phyloP scores from a whole-genome alignment of 2,888 invertebrate species.

The Drosophila meridionalis region DNA sequence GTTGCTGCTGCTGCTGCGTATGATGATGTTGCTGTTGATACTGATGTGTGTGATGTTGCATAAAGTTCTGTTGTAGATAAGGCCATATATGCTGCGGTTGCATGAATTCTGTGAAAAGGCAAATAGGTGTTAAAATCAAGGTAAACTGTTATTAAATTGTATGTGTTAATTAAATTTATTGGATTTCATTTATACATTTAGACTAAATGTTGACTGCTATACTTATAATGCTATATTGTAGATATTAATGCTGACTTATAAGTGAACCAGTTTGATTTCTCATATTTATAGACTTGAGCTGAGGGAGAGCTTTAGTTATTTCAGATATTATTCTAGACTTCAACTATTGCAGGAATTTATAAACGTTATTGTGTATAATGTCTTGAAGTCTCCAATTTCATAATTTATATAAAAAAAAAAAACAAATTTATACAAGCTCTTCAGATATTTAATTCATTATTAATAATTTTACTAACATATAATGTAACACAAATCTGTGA shows the following conservation, averaged over 20 bases:
- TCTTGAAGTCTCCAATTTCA: too few species aligned
- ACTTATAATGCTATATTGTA: too few species aligned
- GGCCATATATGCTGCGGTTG: slow-evolving; percentile 86
- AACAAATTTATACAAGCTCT: too few species aligned
- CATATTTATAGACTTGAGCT: not conserved
- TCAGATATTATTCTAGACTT: not conserved
- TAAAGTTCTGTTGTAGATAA: slow-evolving; percentile 86
- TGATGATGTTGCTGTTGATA: slow-evolving; percentile 75
- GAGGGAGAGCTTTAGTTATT: not conserved
- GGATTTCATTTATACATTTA: not conserved
- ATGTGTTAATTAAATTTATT: not conserved
- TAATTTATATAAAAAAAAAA: too few species aligned
- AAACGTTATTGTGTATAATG: too few species aligned
- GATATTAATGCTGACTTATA: not conserved
- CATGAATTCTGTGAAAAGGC: slow-evolving; percentile 83
- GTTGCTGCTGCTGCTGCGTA: slow-evolving; percentile 60
- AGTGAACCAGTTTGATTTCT: not conserved
- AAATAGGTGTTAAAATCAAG: not conserved
- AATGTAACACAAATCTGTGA: too few species aligned
- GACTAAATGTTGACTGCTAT: not conserved
- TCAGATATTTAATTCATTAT: too few species aligned
- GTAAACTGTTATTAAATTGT: not conserved
- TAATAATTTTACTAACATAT: too few species aligned
- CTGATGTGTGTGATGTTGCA: slow-evolving; percentile 81
- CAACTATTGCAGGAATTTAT: too few species aligned